Evolutionary conservation across 2,888 invertebrate species (phyloP), one percentile per base, ranked within the genome.

Genomic region (Bellardia pandia): DNA sequence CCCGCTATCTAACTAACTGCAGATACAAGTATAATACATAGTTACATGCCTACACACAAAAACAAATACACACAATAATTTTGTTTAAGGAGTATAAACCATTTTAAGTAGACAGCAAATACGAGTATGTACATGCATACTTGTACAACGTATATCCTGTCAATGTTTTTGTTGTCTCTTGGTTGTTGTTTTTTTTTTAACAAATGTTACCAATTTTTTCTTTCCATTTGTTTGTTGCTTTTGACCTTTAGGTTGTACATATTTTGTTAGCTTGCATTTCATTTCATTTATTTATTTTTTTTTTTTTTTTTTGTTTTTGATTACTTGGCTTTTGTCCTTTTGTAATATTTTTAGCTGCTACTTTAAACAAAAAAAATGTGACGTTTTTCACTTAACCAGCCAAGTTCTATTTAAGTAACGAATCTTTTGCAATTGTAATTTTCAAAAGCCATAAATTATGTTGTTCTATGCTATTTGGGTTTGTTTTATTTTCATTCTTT

Each of bases 381-480:
- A 11, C 23, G 14, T 76, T 48, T 66, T 45, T 51, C 37, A 72
- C 53, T 62, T 53, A 68, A 53, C 51, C 62, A 62, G 37, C 23
- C 62, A 62, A 68, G 42, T 33, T 71, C 11, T 53, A 64, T 80
- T 45, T 48, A 58, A 66, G 33, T 23, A 66, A 58, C 37, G 58
- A 48, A 60, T 58, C 23, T 81, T 66, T 75, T 16, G n/a, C 66
- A 75, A 58, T 58, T 66, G 48, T 68, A 48, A 58, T 30, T 75
- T 68, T 75, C 23, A 48, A 48, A 68, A 64, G 58, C 66, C 48
- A 75, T 81, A 81, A 81, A 81, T 81, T 58, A 75, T 68, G 37
- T 58, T 37, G 23, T 48, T 58, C 16, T 48, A 48, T 69, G 30
- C 40, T 51, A 64, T 48, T 78, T 68, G 3, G 6, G 14, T 30